Conservation (phyloP, 2,888 invertebrate genomes). For the Eupithecia abbreviata region DNA sequence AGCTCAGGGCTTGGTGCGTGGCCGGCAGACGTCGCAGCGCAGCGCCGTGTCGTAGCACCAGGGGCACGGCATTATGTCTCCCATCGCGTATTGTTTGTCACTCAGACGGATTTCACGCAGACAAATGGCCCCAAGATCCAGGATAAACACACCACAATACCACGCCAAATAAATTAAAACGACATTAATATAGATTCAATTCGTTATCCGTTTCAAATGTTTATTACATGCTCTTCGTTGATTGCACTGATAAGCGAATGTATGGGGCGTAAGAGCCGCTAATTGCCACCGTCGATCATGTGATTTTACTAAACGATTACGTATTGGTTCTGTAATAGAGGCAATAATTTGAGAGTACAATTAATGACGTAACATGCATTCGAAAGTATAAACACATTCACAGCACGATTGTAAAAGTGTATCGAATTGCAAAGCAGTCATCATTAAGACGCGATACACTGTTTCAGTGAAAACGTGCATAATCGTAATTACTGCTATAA, state of each 20-base stretch:
- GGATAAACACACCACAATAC: constrained; percentile 68
- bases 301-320: constrained; percentile 31
- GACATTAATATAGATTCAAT: constrained; percentile 53
- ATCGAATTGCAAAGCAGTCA: constrained; percentile 66
- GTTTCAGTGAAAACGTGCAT: constrained; percentile 51
- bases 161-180: constrained; percentile 70
- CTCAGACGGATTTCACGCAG: constrained; percentile 74
- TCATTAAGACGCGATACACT: constrained; percentile 51
- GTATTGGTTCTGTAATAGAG: constrained; percentile 38
- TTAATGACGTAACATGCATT: constrained; percentile 44
- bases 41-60: constrained; percentile 62
- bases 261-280: constrained; percentile 42
- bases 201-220: constrained; percentile 41
- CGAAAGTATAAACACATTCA: constrained; percentile 58
- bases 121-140: constrained; percentile 76
- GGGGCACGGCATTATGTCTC: constrained; percentile 74
- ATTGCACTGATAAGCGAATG: constrained; percentile 44
- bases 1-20: constrained; percentile 53
- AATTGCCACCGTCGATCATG: constrained; percentile 42
- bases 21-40: constrained; percentile 61
- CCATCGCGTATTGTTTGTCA: constrained; percentile 77
- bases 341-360: constrained; percentile 32
- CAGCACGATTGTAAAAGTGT: constrained; percentile 69
- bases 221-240: constrained; percentile 41
- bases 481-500: constrained; percentile 49